Evolutionary conservation across 2,888 invertebrate species (phyloP), one percentile per base, ranked within the genome.

Genomic region (Caenorhabditis wallacei): DNA sequence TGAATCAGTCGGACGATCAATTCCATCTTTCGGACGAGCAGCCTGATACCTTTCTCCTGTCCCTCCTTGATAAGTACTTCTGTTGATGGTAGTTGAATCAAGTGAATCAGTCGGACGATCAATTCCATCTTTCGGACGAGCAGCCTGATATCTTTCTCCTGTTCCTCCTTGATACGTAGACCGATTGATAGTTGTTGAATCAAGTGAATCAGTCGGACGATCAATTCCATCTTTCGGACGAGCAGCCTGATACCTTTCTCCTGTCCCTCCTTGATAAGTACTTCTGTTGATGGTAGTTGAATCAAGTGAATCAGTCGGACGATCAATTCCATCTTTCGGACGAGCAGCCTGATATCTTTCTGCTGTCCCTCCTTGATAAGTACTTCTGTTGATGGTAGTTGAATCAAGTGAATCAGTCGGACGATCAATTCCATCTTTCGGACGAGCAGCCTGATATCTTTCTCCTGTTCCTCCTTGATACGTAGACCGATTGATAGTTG

Each of bases 391-490:
- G 70, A 70, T 70, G 24, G 70, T 70, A 20, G 22, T 57, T 2
- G 54, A 53, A 30, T 70, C 70, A 2, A 70, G 11, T 2, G 70
- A 30, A 30, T 70, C 70, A 26, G 16, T 59, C n/a, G 70, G 57
- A 40, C 43, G 37, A 26, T 70, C 70, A n/a, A 70, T 24, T 26
- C 26, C 26, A 59, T 70, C 70, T 22, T 70, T 70, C 7, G 70
- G 70, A 8, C 70, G 22, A 8, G 46, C 57, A 8, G 70, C 43
- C 18, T 57, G 57, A 30, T 46, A 70, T 46, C 70, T 57, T 18
- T 70, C 70, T 7, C 70, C 70, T 26, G 40, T 22, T 2, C 70
- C 70, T 16, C 70, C 70, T 70, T 70, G 70, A 46, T 70, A 70
- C 3, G 70, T 70, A 3, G 46, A 26, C 18, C 69, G 37, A n/a